These are phyloP conservation scores for Noctua pronuba DNA, from an alignment of 2,888 invertebrate species.

Conservation along the genomic window DNA sequence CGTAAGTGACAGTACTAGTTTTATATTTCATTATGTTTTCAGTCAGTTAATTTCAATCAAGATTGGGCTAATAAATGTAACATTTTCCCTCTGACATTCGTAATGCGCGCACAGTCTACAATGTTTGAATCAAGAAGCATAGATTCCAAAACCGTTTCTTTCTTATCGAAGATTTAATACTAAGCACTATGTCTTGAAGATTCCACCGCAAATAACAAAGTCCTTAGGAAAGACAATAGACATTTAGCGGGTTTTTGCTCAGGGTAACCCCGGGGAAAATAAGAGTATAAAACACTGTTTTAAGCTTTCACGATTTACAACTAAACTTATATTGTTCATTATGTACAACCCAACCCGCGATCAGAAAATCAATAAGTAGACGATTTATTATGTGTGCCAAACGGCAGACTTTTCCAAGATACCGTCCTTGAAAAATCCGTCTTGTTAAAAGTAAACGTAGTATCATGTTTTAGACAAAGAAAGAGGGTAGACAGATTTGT, in stretches of 20 bases:
- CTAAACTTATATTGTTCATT: too few species aligned
- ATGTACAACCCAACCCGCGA: too few species aligned
- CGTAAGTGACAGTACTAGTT: too few species aligned
- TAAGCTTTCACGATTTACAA: too few species aligned
- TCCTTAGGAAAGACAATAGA: too few species aligned
- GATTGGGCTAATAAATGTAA: background rate
- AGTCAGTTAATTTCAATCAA: background rate
- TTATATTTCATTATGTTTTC: constrained; percentile 3
- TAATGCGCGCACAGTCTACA: background rate
- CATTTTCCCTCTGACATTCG: background rate
- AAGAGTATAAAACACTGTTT: too few species aligned
- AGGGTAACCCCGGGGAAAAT: too few species aligned
- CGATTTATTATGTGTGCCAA: background rate
- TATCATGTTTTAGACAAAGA: too few species aligned
- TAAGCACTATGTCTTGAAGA: background rate
- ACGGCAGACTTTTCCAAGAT: constrained; percentile 4
- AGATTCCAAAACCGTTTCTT: background rate
- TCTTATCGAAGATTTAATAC: background rate
- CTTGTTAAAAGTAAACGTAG: background rate
- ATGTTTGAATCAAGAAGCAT: background rate
- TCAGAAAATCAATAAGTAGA: constrained; percentile 8
- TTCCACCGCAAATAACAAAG: too few species aligned
- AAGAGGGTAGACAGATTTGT: too few species aligned
- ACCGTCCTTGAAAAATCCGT: background rate
- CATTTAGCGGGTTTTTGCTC: too few species aligned